Evolutionary conservation across 2,888 invertebrate genomes (phyloP).

Genomic region (Choristoneura rosaceana): DNA sequence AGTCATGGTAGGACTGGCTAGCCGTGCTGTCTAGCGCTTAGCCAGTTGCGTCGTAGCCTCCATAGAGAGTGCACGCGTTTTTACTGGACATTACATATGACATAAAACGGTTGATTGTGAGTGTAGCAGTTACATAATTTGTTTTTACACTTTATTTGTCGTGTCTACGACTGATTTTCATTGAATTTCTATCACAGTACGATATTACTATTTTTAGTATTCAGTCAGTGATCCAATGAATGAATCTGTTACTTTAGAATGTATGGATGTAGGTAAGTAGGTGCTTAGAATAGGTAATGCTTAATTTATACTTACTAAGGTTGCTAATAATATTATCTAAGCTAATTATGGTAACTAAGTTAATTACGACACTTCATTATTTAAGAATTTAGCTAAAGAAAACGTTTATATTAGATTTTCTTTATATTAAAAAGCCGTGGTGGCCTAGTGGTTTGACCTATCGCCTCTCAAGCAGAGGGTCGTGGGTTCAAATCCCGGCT

Average conservation of each 20-base stretch:
- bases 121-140: conserved; percentile 71
- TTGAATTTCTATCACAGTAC: neutral
- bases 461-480: no score
- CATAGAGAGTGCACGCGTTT: conserved; percentile 65
- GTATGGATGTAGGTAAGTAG: conserved; percentile 4
- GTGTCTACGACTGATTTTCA: neutral
- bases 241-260: neutral
- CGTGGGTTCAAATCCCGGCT: no score
- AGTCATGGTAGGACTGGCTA: neutral
- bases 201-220: neutral
- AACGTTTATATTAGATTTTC: no score
- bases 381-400: no score
- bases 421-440: no score
- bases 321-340: neutral
- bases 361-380: no score
- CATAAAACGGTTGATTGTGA: conserved; percentile 70
- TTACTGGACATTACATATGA: conserved; percentile 64
- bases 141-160: conserved; percentile 41
- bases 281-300: neutral
- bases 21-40: neutral
- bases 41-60: conserved; percentile 79
- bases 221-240: neutral
- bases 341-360: conserved; percentile 3
- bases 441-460: no score
- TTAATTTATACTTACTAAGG: conserved; percentile 1